phyloP scores from a whole-genome alignment of 2,797 vertebrate species.

The Danio choprae region DNA sequence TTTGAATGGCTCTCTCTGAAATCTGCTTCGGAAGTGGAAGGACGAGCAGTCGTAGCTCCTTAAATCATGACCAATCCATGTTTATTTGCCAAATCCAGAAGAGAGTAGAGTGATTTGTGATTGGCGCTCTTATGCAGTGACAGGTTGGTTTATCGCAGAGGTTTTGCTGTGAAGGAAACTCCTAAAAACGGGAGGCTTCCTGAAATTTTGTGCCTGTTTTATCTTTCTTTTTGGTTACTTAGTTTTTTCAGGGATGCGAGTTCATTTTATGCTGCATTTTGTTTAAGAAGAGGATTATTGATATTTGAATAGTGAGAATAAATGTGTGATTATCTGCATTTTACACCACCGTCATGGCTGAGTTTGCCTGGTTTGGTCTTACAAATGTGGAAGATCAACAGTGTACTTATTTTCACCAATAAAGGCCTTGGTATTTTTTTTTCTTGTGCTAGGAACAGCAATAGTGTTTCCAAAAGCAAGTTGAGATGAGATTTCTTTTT shows the following conservation, averaged over 20 bases:
- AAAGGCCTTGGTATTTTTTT: conserved; percentile 68
- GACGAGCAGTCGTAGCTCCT: conserved; percentile 58
- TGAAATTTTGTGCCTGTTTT: conserved; percentile 74
- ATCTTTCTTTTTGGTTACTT: neutral
- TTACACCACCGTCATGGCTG: neutral
- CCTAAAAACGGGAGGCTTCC: conserved; percentile 46
- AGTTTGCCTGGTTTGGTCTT: conserved; percentile 22
- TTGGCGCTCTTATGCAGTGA: conserved; percentile 1
- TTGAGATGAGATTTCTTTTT: neutral
- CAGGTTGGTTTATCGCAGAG: conserved; percentile 26
- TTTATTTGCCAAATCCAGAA: conserved; percentile 89
- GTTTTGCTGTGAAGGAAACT: conserved; percentile 53
- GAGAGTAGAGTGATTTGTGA: conserved; percentile 59
- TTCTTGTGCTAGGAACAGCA: conserved; percentile 61
- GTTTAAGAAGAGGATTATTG: conserved; percentile 27
- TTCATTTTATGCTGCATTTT: conserved; percentile 35
- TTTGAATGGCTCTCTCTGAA: conserved; percentile 62
- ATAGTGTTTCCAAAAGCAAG: conserved; percentile 50
- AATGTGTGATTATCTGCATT: conserved; percentile 4
- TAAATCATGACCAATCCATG: conserved; percentile 83
- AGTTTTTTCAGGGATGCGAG: conserved; percentile 51
- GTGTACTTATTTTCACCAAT: conserved; percentile 59
- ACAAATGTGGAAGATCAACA: conserved; percentile 53
- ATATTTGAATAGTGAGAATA: neutral
- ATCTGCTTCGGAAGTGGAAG: conserved; percentile 64